Conservation (phyloP, 2,888 invertebrate genomes). For the Scrobipalpa atriplicella region DNA sequence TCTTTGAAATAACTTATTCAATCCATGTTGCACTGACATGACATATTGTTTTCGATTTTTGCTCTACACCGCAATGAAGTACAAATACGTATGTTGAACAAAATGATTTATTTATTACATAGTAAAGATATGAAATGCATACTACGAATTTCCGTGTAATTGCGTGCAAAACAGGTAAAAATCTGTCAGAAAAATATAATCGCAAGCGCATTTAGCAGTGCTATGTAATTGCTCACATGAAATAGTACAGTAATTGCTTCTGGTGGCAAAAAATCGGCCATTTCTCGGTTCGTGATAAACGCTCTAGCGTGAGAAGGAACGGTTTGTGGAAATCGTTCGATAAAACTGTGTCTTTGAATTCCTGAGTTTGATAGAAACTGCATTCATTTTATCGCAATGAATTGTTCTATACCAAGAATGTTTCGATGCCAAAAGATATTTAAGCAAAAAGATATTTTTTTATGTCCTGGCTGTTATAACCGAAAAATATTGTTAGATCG, state of each 20-base stretch:
- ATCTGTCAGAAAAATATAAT: background rate
- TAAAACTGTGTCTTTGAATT: slow-evolving; percentile 4
- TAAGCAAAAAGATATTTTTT: too few relatives aligned
- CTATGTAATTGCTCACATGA: slow-evolving; percentile 6
- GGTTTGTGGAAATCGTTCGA: slow-evolving; percentile 19
- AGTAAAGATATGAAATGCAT: background rate
- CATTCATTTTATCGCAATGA: background rate
- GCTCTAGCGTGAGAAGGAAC: slow-evolving; percentile 16
- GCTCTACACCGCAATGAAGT: too few relatives aligned
- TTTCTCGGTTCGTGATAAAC: slow-evolving; percentile 18
- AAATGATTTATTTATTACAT: too few relatives aligned
- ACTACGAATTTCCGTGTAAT: background rate
- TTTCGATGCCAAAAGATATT: too few relatives aligned
- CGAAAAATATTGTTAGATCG: too few relatives aligned
- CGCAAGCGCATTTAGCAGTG: background rate
- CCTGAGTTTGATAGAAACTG: background rate
- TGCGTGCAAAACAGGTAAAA: background rate
- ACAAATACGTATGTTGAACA: too few relatives aligned
- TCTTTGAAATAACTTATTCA: too few relatives aligned
- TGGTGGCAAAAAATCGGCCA: background rate
- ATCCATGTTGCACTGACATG: too few relatives aligned
- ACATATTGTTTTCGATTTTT: too few relatives aligned
- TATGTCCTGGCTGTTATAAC: too few relatives aligned
- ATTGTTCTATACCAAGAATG: background rate
- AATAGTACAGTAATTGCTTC: background rate